A percentile compares a stretch with the other conserved stretches of the same genome.
Evolutionary conservation across 1,140 invertebrate species (phyloP).

Genomic region (Drosophila arizonae): DNA sequence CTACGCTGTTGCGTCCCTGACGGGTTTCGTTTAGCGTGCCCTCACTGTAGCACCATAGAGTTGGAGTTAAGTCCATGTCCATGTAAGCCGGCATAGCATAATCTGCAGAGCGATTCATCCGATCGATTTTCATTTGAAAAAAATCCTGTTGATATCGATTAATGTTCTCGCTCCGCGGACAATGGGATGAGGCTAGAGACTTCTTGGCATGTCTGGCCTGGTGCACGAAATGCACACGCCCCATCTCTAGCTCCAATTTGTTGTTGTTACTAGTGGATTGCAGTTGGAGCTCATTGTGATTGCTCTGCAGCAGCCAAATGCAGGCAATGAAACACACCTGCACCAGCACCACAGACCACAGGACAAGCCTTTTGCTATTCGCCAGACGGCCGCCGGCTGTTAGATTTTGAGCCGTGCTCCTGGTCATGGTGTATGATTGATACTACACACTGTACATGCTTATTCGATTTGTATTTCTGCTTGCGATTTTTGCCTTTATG

Average conservation of each 20-base stretch:
- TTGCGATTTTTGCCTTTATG: conserved; percentile 20
- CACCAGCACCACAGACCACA: conserved; percentile 71
- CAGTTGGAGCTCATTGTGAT: conserved; percentile 41
- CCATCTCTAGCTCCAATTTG: background rate
- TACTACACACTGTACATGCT: conserved; percentile 21
- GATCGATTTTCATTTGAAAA: conserved; percentile 59
- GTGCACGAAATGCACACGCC: conserved; percentile 54
- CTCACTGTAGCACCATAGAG: conserved; percentile 84
- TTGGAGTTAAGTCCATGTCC: conserved; percentile 83
- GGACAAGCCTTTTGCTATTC: conserved; percentile 68
- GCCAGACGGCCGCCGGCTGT: conserved; percentile 39
- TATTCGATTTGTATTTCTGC: conserved; percentile 4
- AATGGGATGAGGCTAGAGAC: conserved; percentile 1
- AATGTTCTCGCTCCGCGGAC: conserved; percentile 52
- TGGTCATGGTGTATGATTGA: conserved; percentile 43
- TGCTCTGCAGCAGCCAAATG: conserved; percentile 69
- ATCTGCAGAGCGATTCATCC: conserved; percentile 55
- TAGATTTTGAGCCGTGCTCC: conserved; percentile 25
- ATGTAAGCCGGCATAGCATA: conserved; percentile 53
- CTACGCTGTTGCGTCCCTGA: conserved; percentile 32
- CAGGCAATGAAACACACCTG: conserved; percentile 71
- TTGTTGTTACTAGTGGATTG: conserved; percentile 21
- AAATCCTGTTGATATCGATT: conserved; percentile 67
- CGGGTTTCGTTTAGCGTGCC: conserved; percentile 83
- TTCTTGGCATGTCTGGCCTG: conserved; percentile 9